Evolutionary conservation across 2,797 vertebrate genomes (phyloP), one percentile per base, ranked within the genome.

Genomic region (Channallabes apus): DNA sequence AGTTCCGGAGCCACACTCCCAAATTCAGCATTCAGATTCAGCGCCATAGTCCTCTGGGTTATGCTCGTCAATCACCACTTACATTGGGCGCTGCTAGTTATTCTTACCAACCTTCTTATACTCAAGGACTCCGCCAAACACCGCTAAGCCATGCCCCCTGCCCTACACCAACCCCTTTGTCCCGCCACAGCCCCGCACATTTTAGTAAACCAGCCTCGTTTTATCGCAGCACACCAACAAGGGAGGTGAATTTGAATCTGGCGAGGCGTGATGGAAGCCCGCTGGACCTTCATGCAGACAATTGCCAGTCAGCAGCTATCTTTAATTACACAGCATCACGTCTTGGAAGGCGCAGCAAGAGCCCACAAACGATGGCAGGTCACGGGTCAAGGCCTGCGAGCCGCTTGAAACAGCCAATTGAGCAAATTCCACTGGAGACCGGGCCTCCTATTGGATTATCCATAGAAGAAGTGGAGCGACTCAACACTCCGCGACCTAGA

Each of bases 1-100:
- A 99, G 90, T 99, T 99, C 92, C 96, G 98, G 35, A 99, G 97
- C 92, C 98, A 98, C 93, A 97, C 98, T 0, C 97, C 98, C 81
- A 98, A 98, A 91, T 99, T 99, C 90, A 98, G 97, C 86, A 97
- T 99, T 90, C 98, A 99, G 94, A 97, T 99, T 90, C 98, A 99
- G 95, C 95, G 98, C 86, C 98, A 98, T 93, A 99, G 97, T 90
- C 98, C 98, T 0, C 93, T 99, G 83, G 98, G 98, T 77, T 99
- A 99, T 0, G 98, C 98, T 0, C 93, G 98, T 24, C 98, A 99
- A 92, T 98, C 98, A 0, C 98, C 98, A 3, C 91, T 99, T 89
- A 97, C 98, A 2, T 91, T 99, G 27, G 98, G 98, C 1, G 97
- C 98, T 2, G 96, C 97, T 41, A 97, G 98, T 91, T 95, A 99